phyloP scores from a whole-genome alignment of 2,888 invertebrate genomes.

The Entomobrya proxima region DNA sequence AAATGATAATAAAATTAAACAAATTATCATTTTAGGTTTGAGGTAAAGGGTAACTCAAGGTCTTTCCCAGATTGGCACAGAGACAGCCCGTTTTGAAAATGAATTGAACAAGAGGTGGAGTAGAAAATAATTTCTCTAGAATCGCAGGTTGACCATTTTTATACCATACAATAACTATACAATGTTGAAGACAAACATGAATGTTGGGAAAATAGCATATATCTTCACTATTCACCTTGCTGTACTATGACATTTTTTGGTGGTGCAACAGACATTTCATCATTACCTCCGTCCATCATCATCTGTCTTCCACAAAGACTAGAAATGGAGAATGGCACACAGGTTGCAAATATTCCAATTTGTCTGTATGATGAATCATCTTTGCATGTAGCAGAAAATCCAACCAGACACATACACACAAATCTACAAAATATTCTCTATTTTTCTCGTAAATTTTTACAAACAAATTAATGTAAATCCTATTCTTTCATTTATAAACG shows the following conservation, averaged over 20 bases:
- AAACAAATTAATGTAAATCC: constrained; percentile 52
- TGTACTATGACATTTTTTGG: constrained; percentile 14
- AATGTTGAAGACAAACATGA: too few relatives aligned
- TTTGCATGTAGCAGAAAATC: neutral
- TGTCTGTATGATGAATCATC: neutral
- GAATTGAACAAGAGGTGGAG: neutral
- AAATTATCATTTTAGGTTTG: neutral
- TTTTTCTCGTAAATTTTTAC: constrained; percentile 21
- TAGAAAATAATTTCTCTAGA: neutral
- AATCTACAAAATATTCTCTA: constrained; percentile 8
- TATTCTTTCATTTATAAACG: constrained; percentile 63
- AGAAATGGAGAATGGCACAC: too few relatives aligned
- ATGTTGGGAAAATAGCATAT: too few relatives aligned
- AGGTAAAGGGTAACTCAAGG: constrained; percentile 22
- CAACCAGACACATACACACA: neutral
- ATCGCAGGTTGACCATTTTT: too few relatives aligned
- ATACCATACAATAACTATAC: too few relatives aligned
- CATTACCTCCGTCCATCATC: constrained; percentile 1
- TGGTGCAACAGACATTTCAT: constrained; percentile 28
- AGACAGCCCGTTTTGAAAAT: neutral
- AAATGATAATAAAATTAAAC: constrained; percentile 26
- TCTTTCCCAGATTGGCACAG: neutral
- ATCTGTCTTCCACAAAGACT: neutral
- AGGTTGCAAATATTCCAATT: too few relatives aligned
- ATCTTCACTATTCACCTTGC: too few relatives aligned